Evolutionary conservation across 2,888 invertebrate genomes (phyloP), one percentile per base, ranked within the genome.

Genomic region (Noctua pronuba): DNA sequence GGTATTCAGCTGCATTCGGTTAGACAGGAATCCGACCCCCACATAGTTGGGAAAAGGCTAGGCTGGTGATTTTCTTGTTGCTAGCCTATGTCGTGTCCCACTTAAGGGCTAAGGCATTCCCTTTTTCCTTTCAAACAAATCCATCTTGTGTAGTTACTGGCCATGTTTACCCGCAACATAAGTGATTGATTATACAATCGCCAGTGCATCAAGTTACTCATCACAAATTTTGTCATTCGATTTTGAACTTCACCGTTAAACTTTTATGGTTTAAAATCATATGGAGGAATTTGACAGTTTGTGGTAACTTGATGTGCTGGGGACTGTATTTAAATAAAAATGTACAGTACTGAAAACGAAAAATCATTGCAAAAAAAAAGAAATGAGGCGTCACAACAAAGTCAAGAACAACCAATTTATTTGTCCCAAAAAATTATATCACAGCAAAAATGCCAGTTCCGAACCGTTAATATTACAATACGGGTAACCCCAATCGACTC

Each of bases 401-500:
- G 3, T 21, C 4, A 28, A 18, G 11, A n/a, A 44, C 1, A 31
- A 41, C 28, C 5, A 35, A 58, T 52, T 24, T 62, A 38, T 49
- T 49, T 11, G 31, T n/a, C 31, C 28, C 6, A 69, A 78, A 83
- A 76, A 75, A 0, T n/a, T 73, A 60, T 52, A 35, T 64, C 18
- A 38, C 28, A 76, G 66, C 85, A 80, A 79, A 84, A 60, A 73
- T 67, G 75, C 18, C 28, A 72, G 13, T 46, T 70, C n/a, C 24
- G 55, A 71, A 75, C n/a, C 41, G 66, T 75, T 62, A 35, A 21
- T 80, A 67, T 84, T 80, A 86, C 80, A 85, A 82, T 81, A 79
- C 77, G 78, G 84, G 66, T 77, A 72, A 78, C 80, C 79, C 74
- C 81, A 88, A 88, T 88, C 75, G 86, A 79, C 78, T 80, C 28